Base-by-base conservation (phyloP, 2,797 vertebrate species). In the Gila robusta region DNA sequence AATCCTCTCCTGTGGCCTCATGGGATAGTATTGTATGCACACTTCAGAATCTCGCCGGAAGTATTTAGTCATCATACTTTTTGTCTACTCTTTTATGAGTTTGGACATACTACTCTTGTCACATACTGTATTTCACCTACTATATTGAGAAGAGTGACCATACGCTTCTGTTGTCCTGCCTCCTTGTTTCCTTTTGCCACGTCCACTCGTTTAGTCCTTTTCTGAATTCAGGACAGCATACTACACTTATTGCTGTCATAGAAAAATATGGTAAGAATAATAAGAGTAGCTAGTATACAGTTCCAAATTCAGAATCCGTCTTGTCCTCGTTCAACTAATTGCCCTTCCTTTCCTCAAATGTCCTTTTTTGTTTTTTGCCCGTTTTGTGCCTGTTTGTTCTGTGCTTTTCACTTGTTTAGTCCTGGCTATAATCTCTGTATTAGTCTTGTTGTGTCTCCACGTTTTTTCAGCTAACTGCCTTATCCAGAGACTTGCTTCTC, bases 41-140 rank as follows among this genome's bases (percentile, higher is more conserved):
- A 23, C 21, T 56, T 56, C 19, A 56, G 54, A 23, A 23, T 8
- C 7, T 56, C 1, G 0, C 6, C 0, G 19, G 7, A 3, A 56
- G 2, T 23, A 56, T 56, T 56, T 3, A 56, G 54, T 9, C 21
- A 56, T 8, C 7, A 0, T 56, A 56, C 23, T 26, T 62, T 23
- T 62, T 26, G 1, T 12, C 56, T 59, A n/a, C 56, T 59, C 56
- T 11, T n/a, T 59, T n/a, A 17, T 28, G 64, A 32, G 26, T 17
- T 67, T 1, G 0, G 4, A 26, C 9, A 12, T 26, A 26, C 19
- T 21, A 8, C 19, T 54, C 52, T 21, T 21, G 6, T 56, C 2
- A 3, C 19, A 56, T 8, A 9, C 23, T 59, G 56, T 59, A 11
- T 59, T n/a, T 62, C 1, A 0, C 23, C 56, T 11, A 5, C 1